Base-by-base conservation (phyloP, 2,113 vertebrate species). In the Gallinago undulata region DNA sequence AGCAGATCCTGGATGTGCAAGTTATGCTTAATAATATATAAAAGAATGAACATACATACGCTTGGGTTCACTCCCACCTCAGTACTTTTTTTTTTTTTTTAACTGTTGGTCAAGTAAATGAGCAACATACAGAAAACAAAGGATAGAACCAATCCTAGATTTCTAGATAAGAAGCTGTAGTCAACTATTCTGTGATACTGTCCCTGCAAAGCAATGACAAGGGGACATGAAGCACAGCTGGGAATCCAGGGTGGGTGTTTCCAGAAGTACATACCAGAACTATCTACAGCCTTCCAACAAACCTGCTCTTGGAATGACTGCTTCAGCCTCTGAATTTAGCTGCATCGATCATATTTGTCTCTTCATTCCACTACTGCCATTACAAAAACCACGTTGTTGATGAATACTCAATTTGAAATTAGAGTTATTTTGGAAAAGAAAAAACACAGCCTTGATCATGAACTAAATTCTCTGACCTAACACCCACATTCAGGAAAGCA, bases 241-340 rank as follows among this genome's bases (percentile, higher is more conserved):
- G 88, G 90, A 96, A 97, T 87, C 78, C 57, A 69, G 90, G 82
- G 84, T 82, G 92, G 56, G 43, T 75, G 75, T 82, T 89, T 90
- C 80, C 78, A 48, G 79, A 95, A 94, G 66, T 59, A 41, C 74
- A 68, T 75, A 82, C 60, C 78, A 91, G 90, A 79, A 72, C 41
- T 4, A 4, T 53, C 57, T 93, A 47, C 43, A 70, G 92, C 45
- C 85, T 90, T 85, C 79, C 41, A 90, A 48, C 39, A 87, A 92
- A 94, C 85, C 75, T 88, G 74, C 82, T 85, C 67, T 73, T 92
- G 67, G 57, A 90, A 93, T 0, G 2, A 56, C 39, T 76, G n/a
- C 69, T 96, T 80, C 63, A 80, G 39, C 67, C 70, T 88, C 79
- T 90, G 82, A 94, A 90, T 85, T 91, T 83, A 90, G 78, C 53